Base-by-base conservation (phyloP, 64 coral and sea anemone genomes). In the Trachythela sp. region DNA sequence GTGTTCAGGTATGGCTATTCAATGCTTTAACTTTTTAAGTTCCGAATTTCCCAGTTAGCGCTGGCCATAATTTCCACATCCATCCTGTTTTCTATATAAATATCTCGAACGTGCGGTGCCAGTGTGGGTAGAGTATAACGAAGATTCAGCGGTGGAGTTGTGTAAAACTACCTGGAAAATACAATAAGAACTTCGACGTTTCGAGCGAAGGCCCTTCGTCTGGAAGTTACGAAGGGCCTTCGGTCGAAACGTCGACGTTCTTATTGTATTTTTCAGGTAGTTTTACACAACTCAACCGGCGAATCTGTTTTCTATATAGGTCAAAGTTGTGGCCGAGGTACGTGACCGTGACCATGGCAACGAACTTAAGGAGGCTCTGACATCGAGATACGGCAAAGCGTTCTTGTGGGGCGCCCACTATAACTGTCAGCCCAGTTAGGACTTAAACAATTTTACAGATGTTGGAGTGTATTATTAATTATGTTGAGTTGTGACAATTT, bases 1-100 rank as follows among this genome's bases (percentile, higher is more conserved):
- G 88, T 45, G 92, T 93, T 39, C 92, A 93, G 88, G 92, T 93
- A 86, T 71, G n/a, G 58, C 1, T 39, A 68, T 26, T 20, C 1
- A 22, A 31, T 39, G 2, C 33, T 0, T 26, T 8, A 48, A 24
- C 41, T 8, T 36, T 39, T n/a, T n/a, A n/a, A n/a, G n/a, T n/a
- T n/a, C n/a, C n/a, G n/a, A n/a, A n/a, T n/a, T n/a, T n/a, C 34
- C n/a, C n/a, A 36, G 4, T 30, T n/a, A n/a, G n/a, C n/a, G 34
- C 15, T 5, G 14, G 4, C 68, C 4, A 72, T 4, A 4, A 8
- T 72, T 15, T 36, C 15, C 14, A 72, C 34, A 30, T 27, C n/a
- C 34, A 72, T 27, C 24, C 27, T 30, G 7, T 60, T 9, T 37
- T 87, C 56, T 64, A 9, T n/a, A 8, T 64, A 64, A n/a, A n/a